phyloP scores from a whole-genome alignment of 2,113 vertebrate species.

The Notarius lentiginosus region DNA sequence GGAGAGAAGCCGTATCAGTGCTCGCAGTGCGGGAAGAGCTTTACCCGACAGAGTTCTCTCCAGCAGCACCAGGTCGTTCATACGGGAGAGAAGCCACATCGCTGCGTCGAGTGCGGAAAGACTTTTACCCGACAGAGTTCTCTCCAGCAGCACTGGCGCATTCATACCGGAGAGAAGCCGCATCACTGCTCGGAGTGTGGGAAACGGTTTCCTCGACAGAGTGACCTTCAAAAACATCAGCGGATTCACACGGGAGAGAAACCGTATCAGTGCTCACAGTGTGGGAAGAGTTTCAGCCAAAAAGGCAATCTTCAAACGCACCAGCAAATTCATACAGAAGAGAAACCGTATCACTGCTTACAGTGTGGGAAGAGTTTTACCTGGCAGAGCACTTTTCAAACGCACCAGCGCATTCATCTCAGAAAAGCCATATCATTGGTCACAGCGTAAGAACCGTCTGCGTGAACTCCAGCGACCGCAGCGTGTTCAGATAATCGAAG shows the following conservation, averaged over 20 bases:
- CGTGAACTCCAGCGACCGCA: background rate
- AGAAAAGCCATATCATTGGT: background rate
- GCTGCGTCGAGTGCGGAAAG: conserved; percentile 1
- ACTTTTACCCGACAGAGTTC: conserved; percentile 13
- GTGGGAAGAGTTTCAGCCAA: conserved; percentile 7
- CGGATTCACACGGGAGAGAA: conserved; percentile 11
- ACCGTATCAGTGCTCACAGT: background rate
- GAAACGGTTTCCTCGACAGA: conserved; percentile 9
- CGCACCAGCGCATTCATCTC: background rate
- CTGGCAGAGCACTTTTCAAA: conserved; percentile 13
- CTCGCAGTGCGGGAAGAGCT: conserved; percentile 2
- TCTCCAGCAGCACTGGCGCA: conserved; percentile 10
- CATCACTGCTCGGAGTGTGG: conserved; percentile 3
- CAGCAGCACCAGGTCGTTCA: conserved; percentile 18
- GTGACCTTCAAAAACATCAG: conserved; percentile 11
- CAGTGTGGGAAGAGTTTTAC: conserved; percentile 8
- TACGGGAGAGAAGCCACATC: conserved; percentile 10
- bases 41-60: conserved; percentile 13
- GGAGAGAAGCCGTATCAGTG: conserved; percentile 18
- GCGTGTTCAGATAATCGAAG: background rate
- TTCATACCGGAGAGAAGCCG: background rate
- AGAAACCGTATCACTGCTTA: background rate
- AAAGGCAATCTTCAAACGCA: conserved; percentile 11
- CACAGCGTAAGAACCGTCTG: background rate
- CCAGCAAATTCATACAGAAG: conserved; percentile 13